Evolutionary conservation across 2,797 vertebrate species (phyloP), one percentile per base, ranked within the genome.

Genomic region (Paguma larvata): DNA sequence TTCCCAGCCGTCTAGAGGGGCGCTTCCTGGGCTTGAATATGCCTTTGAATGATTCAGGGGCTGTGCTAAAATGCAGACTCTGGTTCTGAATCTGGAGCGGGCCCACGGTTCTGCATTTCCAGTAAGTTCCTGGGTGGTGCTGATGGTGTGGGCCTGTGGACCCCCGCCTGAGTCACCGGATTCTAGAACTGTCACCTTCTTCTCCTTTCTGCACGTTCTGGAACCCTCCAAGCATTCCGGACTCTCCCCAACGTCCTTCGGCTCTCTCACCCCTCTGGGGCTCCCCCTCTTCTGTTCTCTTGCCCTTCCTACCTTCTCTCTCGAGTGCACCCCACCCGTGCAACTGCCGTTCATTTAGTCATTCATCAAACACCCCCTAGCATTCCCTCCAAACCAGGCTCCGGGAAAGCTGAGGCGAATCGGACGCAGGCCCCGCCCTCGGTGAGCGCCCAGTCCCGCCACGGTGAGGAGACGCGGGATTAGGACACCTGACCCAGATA

Each of bases 1-100:
- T 88, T 70, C 85, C 21, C 46, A 11, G 5, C 32, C 63, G 48
- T 4, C 16, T 18, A 83, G 72, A 44, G 32, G 25, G 53, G 67
- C 27, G 1, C 25, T 15, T 79, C 56, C 79, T 48, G 16, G 8
- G 44, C 67, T 38, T 51, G 53, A 27, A 18, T 0, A 0, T 62
- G 80, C 41, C 0, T 3, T 0, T 0, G 6, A 4, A 23, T 68
- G 41, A 25, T 77, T 13, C 0, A 1, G 63, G 53, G 38, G 25
- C 27, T 30, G 3, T 44, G 79, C n/a, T 41, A 5, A 53, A 14
- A 23, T 13, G 48, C 21, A 10, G 67, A 25, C 25, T 59, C 32
- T 27, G 34, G 53, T n/a, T 46, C 27, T 34, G 34, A 46, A 23
- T 59, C 8, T 5, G 77, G 8, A 27, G 41, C 9, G 44, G 73